Conservation (phyloP, 2,113 vertebrate species). For the Myotis brandtii region DNA sequence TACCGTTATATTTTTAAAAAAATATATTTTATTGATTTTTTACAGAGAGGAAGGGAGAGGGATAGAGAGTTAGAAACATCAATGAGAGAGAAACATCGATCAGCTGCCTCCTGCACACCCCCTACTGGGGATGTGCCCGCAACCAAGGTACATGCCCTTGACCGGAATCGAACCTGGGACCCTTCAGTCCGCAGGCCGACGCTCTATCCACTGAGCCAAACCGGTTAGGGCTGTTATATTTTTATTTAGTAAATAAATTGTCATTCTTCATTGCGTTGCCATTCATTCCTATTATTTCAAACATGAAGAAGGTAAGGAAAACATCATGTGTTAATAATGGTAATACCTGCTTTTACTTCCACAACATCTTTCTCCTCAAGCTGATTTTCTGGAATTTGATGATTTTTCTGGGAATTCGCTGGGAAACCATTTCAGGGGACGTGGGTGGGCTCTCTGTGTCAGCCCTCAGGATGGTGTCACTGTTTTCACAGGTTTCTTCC, state of each 20-base stretch:
- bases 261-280: not conserved
- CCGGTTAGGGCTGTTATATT: too few relatives aligned
- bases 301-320: slow-evolving; percentile 20
- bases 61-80: too few relatives aligned
- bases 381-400: not conserved
- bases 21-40: too few relatives aligned
- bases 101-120: too few relatives aligned
- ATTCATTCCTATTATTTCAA: not conserved
- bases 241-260: not conserved
- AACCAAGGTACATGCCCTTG: too few relatives aligned
- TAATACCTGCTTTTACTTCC: not conserved
- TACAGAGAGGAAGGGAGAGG: too few relatives aligned
- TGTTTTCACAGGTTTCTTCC: slow-evolving; percentile 90
- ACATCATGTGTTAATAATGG: not conserved
- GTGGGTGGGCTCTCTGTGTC: fast-evolving
- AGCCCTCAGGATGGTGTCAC: not conserved
- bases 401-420: not conserved
- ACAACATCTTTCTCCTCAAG: not conserved
- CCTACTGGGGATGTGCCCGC: too few relatives aligned
- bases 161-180: too few relatives aligned
- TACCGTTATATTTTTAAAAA: not conserved
- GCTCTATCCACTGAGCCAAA: too few relatives aligned
- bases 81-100: too few relatives aligned
- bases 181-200: too few relatives aligned
- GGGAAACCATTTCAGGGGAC: too few relatives aligned